Conservation (phyloP, 2,888 invertebrate genomes). For the Chloroclysta siterata region DNA sequence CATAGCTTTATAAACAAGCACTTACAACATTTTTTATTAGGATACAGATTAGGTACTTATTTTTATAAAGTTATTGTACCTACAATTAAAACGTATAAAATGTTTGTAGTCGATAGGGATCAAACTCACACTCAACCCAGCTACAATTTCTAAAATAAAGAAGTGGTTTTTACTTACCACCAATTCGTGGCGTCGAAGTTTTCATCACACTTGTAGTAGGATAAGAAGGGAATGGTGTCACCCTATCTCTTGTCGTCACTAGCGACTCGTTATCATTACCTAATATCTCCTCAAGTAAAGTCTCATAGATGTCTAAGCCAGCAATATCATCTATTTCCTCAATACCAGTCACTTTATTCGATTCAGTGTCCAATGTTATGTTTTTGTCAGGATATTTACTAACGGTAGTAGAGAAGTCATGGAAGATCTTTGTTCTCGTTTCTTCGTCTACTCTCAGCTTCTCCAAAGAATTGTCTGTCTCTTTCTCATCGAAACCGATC, state of each 20-base stretch:
- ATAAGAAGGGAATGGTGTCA: constrained; percentile 23
- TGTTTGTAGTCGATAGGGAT: too few species aligned
- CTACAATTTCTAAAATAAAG: too few species aligned
- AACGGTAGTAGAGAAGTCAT: constrained; percentile 74
- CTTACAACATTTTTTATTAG: too few species aligned
- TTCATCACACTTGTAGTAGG: constrained; percentile 32
- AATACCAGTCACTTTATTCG: constrained; percentile 7
- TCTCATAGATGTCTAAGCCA: constrained; percentile 6
- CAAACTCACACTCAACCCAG: too few species aligned
- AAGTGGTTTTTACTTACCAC: constrained; percentile 30
- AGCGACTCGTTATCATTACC: constrained; percentile 33
- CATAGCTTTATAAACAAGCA: too few species aligned
- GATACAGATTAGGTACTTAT: too few species aligned
- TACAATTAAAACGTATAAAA: too few species aligned
- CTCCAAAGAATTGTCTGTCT: constrained; percentile 62
- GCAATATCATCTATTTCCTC: constrained; percentile 25
- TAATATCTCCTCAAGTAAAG: constrained; percentile 28
- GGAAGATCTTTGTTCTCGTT: constrained; percentile 68
- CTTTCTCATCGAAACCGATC: constrained; percentile 29
- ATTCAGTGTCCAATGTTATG: constrained; percentile 17
- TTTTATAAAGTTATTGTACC: too few species aligned
- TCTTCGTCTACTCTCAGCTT: constrained; percentile 71
- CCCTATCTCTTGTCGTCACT: constrained; percentile 14
- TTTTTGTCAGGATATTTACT: constrained; percentile 55
- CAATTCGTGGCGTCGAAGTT: constrained; percentile 31